phyloP scores from a whole-genome alignment of 1,140 invertebrate genomes.

The Bilobella aurantiaca region DNA sequence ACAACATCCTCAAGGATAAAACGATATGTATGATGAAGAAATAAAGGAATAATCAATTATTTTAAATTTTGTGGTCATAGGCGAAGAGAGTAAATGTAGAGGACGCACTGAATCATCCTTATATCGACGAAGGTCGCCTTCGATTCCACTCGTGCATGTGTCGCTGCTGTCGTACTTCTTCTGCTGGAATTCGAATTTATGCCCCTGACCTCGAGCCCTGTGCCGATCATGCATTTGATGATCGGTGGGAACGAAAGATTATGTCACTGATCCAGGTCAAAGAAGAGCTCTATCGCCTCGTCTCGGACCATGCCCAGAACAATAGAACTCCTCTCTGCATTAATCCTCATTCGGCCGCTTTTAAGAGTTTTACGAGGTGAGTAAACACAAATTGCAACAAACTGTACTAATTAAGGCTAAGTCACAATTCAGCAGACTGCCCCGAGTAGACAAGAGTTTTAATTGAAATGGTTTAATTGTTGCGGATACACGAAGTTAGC shows the following conservation, averaged over 20 bases:
- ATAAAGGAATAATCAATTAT: too few relatives aligned
- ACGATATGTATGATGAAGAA: too few relatives aligned
- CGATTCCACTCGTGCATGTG: conserved; percentile 99
- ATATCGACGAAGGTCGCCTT: conserved; percentile 91
- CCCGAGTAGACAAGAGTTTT: too few relatives aligned
- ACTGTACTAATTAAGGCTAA: background rate
- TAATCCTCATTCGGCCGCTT: conserved; percentile 97
- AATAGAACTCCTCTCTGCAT: conserved; percentile 93
- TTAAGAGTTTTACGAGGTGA: conserved; percentile 99
- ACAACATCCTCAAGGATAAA: too few relatives aligned
- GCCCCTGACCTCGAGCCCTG: conserved; percentile 85
- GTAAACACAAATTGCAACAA: conserved; percentile 34
- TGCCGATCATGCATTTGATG: conserved; percentile 77
- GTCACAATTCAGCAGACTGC: too few relatives aligned
- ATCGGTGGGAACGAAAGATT: conserved; percentile 87
- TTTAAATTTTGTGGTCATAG: conserved; percentile 48
- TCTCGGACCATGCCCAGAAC: conserved; percentile 86
- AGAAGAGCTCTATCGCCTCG: conserved; percentile 98
- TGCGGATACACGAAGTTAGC: too few relatives aligned
- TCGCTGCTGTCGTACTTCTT: conserved; percentile 81
- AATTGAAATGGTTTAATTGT: too few relatives aligned
- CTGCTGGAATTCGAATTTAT: conserved; percentile 68
- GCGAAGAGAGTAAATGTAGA: conserved; percentile 87
- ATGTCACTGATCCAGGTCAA: conserved; percentile 85
- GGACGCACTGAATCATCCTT: conserved; percentile 89